These are phyloP conservation scores for Melipona beecheii DNA, from an alignment of 2,888 invertebrate genomes.

Conservation along the genomic window DNA sequence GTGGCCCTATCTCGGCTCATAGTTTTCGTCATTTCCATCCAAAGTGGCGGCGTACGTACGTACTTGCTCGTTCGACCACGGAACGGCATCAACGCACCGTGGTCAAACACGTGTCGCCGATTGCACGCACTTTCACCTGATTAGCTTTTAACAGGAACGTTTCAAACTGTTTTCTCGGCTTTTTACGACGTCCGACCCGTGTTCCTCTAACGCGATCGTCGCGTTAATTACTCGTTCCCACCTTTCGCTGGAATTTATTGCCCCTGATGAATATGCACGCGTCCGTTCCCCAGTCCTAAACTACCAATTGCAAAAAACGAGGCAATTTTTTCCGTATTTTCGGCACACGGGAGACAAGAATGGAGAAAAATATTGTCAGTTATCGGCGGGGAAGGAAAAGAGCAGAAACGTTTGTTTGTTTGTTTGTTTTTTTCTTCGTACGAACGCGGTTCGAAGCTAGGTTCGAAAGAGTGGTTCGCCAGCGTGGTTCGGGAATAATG, in stretches of 20 bases:
- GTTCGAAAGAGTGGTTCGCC: constrained; percentile 52
- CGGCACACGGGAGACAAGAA: too few species aligned
- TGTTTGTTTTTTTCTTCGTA: too few species aligned
- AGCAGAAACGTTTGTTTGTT: background rate
- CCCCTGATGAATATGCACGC: background rate
- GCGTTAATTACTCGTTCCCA: constrained; percentile 21
- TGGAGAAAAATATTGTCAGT: too few species aligned
- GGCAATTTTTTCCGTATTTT: too few species aligned
- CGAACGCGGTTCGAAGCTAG: background rate
- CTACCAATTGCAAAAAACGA: too few species aligned
- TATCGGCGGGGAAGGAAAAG: background rate
- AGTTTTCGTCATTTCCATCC: constrained; percentile 73
- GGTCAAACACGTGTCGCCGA: constrained; percentile 59
- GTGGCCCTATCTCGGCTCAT: constrained; percentile 70
- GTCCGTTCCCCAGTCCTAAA: background rate
- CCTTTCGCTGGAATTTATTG: background rate
- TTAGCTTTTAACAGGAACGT: constrained; percentile 63
- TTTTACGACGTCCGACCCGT: background rate
- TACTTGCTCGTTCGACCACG: constrained; percentile 49
- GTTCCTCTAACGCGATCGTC: constrained; percentile 24
- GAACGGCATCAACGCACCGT: constrained; percentile 55
- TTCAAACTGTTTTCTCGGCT: constrained; percentile 47
- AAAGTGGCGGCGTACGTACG: constrained; percentile 40
- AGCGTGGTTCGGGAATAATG: constrained; percentile 32
- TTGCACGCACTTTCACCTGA: constrained; percentile 67